Evolutionary conservation across 2,888 invertebrate species (phyloP).

Genomic region (Cosmia trapezina): DNA sequence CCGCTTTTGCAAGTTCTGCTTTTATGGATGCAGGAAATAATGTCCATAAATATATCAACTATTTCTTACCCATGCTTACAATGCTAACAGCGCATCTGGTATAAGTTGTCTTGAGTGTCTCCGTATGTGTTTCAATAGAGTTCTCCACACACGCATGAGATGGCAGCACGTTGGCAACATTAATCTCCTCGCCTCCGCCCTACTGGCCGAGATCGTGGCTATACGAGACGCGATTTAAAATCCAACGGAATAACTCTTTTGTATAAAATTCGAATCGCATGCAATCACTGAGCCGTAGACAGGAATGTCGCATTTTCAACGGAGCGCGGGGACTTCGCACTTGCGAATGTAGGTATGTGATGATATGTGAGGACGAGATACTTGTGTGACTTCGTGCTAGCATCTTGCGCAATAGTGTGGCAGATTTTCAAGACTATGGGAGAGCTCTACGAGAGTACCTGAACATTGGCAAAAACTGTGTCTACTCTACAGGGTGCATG

Average conservation of each 20-base stretch:
- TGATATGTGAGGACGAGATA: background rate
- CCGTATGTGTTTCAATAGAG: constrained; percentile 34
- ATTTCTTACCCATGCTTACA: background rate
- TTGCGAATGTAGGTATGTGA: constrained; percentile 4
- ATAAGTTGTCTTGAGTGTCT: constrained; percentile 13
- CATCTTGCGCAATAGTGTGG: background rate
- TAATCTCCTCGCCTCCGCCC: constrained; percentile 49
- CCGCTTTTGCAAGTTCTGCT: background rate
- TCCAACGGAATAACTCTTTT: constrained; percentile 44
- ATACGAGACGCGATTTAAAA: constrained; percentile 33
- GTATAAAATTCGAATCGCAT: constrained; percentile 43
- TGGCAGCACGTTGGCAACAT: constrained; percentile 41
- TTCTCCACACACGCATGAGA: constrained; percentile 30
- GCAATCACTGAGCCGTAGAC: constrained; percentile 46
- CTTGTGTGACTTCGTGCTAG: background rate
- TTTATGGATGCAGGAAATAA: background rate
- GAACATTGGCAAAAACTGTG: background rate
- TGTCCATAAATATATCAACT: background rate
- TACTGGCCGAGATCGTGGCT: constrained; percentile 48
- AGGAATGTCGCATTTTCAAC: constrained; percentile 27
- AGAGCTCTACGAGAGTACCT: background rate
- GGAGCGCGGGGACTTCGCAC: background rate
- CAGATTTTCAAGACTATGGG: background rate
- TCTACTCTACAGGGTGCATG: background rate
- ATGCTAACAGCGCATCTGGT: constrained; percentile 7